Base-by-base conservation (phyloP, 37 sponge, comb jelly and placozoan genomes). In the Spongilla lacustris region DNA sequence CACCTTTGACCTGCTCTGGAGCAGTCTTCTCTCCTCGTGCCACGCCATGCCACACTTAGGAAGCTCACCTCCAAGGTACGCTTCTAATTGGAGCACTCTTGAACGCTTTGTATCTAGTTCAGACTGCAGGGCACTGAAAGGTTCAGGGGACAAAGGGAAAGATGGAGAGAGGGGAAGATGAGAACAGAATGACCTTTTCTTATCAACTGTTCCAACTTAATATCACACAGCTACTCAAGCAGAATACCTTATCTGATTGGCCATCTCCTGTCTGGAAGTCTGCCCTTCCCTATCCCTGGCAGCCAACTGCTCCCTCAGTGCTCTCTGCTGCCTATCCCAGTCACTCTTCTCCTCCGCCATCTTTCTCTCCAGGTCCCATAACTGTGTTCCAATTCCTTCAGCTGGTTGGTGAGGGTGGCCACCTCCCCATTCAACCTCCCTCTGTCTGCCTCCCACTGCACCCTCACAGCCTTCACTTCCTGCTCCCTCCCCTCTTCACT, bases 61-160 rank as follows among this genome's bases (percentile, higher is more conserved):
- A 2, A 88, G 66, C 77, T 88, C 88, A 22, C 88, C 88, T 36
- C 88, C 88, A 37, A 88, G 81, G 70, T 88, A 88, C 31, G 76
- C 25, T 69, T 88, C 88, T n/a, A 88, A 82, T 49, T 81, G 46
- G 0, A 28, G 32, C 69, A 81, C 88, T 27, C 30, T 25, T 69
- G 67, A 50, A 3, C 70, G 10, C 32, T 41, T 23, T 6, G 30
- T 5, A 0, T 46, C 19, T 50, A 88, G 30, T 33, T 81, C 46
- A 48, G 31, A 41, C 48, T 36, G 66, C 35, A 87, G 38, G 24
- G 67, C 19, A 21, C 87, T 87, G 37, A 41, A 41, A 41, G 41
- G 41, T 41, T 6, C 41, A 41, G 41, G 41, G 3, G 41, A 41
- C 41, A 41, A 3, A 41, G 41, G 41, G 6, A 41, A 6, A 6